A percentile compares a stretch with the other conserved stretches of the same genome.
Evolutionary conservation across 2,888 invertebrate species (phyloP).

Genomic region (Tetrapedia diversipes): DNA sequence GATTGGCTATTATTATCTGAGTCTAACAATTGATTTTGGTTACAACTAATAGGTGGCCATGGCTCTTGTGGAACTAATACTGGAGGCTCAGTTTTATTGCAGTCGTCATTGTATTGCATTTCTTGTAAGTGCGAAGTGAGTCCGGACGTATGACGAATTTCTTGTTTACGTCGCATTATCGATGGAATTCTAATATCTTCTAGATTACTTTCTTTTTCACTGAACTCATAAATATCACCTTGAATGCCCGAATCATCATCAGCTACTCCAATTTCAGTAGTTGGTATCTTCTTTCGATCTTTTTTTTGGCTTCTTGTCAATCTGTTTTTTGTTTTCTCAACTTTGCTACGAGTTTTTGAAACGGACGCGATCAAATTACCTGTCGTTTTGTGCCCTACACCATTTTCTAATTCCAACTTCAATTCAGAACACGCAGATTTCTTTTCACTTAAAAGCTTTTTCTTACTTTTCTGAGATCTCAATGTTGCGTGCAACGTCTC

Average conservation of each 20-base stretch:
- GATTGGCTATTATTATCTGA: constrained; percentile 61
- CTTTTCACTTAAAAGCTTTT: constrained; percentile 66
- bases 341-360: constrained; percentile 52
- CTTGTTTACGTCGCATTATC: constrained; percentile 76
- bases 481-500: constrained; percentile 56
- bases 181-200: constrained; percentile 76
- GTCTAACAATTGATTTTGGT: constrained; percentile 45
- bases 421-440: constrained; percentile 63
- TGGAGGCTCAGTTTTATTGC: constrained; percentile 73
- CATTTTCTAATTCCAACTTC: constrained; percentile 45
- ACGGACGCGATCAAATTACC: constrained; percentile 11
- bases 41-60: constrained; percentile 67
- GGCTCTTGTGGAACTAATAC: constrained; percentile 74
- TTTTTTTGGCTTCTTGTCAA: constrained; percentile 78
- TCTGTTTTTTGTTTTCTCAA: constrained; percentile 71
- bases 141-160: constrained; percentile 63
- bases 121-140: constrained; percentile 69
- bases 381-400: constrained; percentile 17
- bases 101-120: constrained; percentile 68
- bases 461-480: constrained; percentile 73
- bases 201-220: constrained; percentile 82
- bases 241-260: constrained; percentile 82
- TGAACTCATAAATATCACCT: constrained; percentile 85
- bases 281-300: constrained; percentile 58
- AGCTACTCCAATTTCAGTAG: constrained; percentile 75